Base-by-base conservation (phyloP, 2,113 vertebrate genomes). In the Cyrtonyx montezumae region DNA sequence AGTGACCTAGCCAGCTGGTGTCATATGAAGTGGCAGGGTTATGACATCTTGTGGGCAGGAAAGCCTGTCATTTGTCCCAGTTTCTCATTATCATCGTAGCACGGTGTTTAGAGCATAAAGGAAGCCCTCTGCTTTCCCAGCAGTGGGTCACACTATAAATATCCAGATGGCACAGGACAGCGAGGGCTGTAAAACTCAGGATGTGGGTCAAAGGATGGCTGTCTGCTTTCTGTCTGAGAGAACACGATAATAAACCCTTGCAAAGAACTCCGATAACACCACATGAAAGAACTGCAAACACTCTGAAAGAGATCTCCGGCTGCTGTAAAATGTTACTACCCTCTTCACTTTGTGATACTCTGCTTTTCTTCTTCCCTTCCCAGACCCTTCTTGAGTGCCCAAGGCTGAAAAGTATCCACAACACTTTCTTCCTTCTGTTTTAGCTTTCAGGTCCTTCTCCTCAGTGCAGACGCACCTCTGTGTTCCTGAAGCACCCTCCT, bases 131-230 rank as follows among this genome's bases (percentile, higher is more conserved):
- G 82, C 66, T 95, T 66, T 92, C 95, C 53, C 91, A 69, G 79
- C 37, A 56, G 91, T 92, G 77, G 91, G 90, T 90, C 94, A 86
- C 66, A 66, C 82, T 91, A 96, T 93, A 95, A 96, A 96, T 95
- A 96, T 51, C 85, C 82, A 91, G 94, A 76, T 88, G 93, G 91
- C 85, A 91, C 53, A 93, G 88, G 82, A 96, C 95, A 91, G 84
- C 87, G 69, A 88, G 85, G 90, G 91, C 73, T 91, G 82, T 95
- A 96, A 94, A 94, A 94, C 53, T 90, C 93, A 96, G 96, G 95
- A 96, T 95, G 82, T 94, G 87, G 95, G 94, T 96, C 94, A 95
- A 85, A 95, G 94, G 93, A 94, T 91, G 85, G 82, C 93, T 80
- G 94, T 90, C 94, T 95, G 96, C 95, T 94, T 90, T 91, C 68